These are phyloP conservation scores for Pelodytes ibericus DNA, from an alignment of 2,797 vertebrate genomes.

Conservation along the genomic window DNA sequence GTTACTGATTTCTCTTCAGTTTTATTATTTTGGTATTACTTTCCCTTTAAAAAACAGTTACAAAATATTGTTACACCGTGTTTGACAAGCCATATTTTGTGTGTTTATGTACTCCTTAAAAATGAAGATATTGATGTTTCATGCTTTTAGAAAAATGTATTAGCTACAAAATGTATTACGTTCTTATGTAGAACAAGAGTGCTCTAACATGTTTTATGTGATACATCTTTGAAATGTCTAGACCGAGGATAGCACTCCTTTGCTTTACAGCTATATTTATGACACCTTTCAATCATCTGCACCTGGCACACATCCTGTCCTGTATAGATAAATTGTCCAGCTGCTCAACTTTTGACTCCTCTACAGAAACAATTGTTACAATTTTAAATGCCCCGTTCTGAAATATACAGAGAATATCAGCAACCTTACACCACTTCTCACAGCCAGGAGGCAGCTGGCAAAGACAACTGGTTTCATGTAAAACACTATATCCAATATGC, in stretches of 20 bases:
- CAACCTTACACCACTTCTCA: slow-evolving; percentile 9
- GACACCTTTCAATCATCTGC: slow-evolving; percentile 29
- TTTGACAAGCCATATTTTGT: no score
- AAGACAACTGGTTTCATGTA: slow-evolving; percentile 17
- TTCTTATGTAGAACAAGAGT: slow-evolving; percentile 29
- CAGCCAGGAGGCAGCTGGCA: slow-evolving; percentile 20
- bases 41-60: no score
- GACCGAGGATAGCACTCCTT: slow-evolving; percentile 17
- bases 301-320: slow-evolving; percentile 43
- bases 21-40: no score
- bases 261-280: slow-evolving; percentile 42
- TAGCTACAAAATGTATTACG: slow-evolving; percentile 2
- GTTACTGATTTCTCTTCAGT: no score
- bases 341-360: slow-evolving; percentile 51
- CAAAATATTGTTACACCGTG: no score
- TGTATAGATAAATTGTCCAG: slow-evolving; percentile 32
- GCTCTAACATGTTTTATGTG: slow-evolving; percentile 37
- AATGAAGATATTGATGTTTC: slow-evolving; percentile 15
- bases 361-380: slow-evolving; percentile 20
- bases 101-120: no score
- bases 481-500: not conserved
- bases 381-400: not conserved
- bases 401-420: not conserved
- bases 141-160: slow-evolving; percentile 19
- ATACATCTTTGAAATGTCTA: slow-evolving; percentile 35